Base-by-base conservation (phyloP, 1,140 invertebrate species). In the Diabrotica virgifera region DNA sequence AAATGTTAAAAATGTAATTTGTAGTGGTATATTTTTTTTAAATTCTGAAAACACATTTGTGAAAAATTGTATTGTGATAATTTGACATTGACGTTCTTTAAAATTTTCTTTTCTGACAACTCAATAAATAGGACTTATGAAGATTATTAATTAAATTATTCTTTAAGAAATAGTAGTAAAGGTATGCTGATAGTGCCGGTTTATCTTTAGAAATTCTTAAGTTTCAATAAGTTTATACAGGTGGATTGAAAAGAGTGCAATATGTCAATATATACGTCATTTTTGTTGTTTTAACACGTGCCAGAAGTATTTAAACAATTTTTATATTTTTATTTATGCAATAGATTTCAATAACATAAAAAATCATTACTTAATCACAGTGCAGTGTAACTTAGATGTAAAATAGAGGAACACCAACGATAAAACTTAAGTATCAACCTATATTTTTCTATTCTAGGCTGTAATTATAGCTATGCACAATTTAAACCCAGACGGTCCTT, bases 401-500 rank as follows among this genome's bases (percentile, higher is more conserved):
- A n/a, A n/a, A 10, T 46, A 46, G n/a, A 8, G 5, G 8, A 46
- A 5, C n/a, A 46, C 6, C 40, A n/a, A 10, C 8, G 40, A 5
- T 46, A 46, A 46, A 8, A n/a, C 8, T 46, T 8, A 46, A 10
- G 40, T 46, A n/a, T 8, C n/a, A 5, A 46, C n/a, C 8, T 10
- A 5, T 46, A 46, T 10, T 46, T 46, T 46, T 46, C 4, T 8
- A 10, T 46, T 46, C 6, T 46, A 46, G 40, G 40, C 40, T 46
- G 40, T 46, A 46, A 46, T 46, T 46, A 46, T 46, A 46, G 73
- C 77, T 69, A 83, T 83, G 82, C 80, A 82, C 77, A 83, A 80
- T 73, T 76, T 80, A 71, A 81, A 76, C 67, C 75, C 79, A 46
- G 81, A 82, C 70, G 81, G 77, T 51, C 76, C 79, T 70, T 80